These are phyloP conservation scores for Plagodis pulveraria DNA, from an alignment of 2,888 invertebrate species.

Conservation along the genomic window DNA sequence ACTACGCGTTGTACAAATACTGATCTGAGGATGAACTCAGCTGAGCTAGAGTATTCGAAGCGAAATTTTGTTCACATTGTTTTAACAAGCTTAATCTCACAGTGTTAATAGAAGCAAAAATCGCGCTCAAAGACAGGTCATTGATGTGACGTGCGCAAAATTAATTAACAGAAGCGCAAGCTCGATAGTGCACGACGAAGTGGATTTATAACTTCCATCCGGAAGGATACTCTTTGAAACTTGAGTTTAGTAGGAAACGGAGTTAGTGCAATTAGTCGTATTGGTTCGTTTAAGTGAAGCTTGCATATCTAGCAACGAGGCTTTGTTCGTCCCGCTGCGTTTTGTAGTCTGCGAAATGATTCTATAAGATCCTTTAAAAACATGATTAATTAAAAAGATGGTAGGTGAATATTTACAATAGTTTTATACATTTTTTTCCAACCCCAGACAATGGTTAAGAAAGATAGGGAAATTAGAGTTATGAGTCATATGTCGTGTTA, in stretches of 20 bases:
- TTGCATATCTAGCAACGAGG: too few species aligned
- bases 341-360: too few species aligned
- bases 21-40: too few species aligned
- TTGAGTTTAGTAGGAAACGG: conserved; percentile 6
- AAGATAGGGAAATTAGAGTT: too few species aligned
- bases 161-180: conserved; percentile 57
- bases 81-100: conserved; percentile 41
- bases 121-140: conserved; percentile 57
- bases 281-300: conserved; percentile 6
- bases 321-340: too few species aligned
- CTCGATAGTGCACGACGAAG: conserved; percentile 51
- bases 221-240: conserved; percentile 13
- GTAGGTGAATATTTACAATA: too few species aligned
- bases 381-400: too few species aligned
- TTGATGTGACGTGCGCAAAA: conserved; percentile 59
- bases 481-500: too few species aligned
- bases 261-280: conserved; percentile 20
- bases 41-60: background rate
- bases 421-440: too few species aligned
- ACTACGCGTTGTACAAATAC: too few species aligned
- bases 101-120: conserved; percentile 47
- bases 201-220: conserved; percentile 52
- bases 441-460: too few species aligned
- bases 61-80: background rate
- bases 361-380: too few species aligned